Base-by-base conservation (phyloP, 2,888 invertebrate genomes). In the Perdita meconis region DNA sequence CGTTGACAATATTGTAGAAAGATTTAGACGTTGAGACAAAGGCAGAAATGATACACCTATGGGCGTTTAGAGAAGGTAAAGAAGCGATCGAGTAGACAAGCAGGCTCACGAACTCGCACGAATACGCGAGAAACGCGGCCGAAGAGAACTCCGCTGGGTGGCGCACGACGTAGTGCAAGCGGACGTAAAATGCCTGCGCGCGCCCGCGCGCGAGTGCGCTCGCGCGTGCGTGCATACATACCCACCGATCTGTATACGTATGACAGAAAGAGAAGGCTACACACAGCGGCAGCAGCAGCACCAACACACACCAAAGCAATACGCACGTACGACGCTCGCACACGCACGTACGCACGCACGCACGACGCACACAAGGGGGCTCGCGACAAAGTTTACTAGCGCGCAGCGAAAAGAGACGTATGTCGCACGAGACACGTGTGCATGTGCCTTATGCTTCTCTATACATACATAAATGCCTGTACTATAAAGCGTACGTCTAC, bases 141-240 rank as follows among this genome's bases (percentile, higher is more conserved):
- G 82, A 67, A 68, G 74, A 66, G 64, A 82, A 66, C 63, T 75
- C 83, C 86, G 82, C 82, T 78, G 78, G 86, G 79, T 86, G 86
- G 86, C 86, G 86, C 86, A 72, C 82, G 34, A 61, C 78, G 69
- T 78, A 81, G 65, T 73, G 77, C 76, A 74, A 75, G 73, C 78
- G 79, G 75, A 82, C 83, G 77, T 75, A 68, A 70, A 74, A 76
- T 65, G 78, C 71, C 59, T 61, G 22, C 22, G 51, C 65, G 66
- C 24, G 26, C 38, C 55, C 38, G 63, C 51, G 22, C 65, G 38
- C 50, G 51, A 13, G 34, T 38, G 19, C 51, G 61, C 22, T 47
- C 56, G 22, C 22, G 13, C 67, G n/a, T 22, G 40, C 26, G 19
- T n/a, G 16, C 19, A 38, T 12, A 50, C 19, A 36, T 16, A 34